Conservation (phyloP, 2,113 vertebrate genomes). For the Nothoprocta perdicaria region DNA sequence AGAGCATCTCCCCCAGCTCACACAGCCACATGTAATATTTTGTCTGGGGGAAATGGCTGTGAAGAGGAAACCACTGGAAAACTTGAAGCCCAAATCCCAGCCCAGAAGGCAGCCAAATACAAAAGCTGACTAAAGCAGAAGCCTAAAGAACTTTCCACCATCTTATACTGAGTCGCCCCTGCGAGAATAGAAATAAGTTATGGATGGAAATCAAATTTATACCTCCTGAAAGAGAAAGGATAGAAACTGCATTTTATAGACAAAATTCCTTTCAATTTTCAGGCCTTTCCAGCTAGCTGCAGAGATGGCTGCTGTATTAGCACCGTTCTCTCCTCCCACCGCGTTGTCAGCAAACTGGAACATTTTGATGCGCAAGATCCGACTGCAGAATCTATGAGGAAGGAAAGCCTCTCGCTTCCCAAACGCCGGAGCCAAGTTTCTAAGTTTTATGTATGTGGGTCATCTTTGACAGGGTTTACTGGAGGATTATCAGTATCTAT, state of each 20-base stretch:
- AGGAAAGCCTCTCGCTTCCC: not conserved
- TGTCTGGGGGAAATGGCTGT: not conserved
- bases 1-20: not conserved
- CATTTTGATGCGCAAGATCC: not conserved
- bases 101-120: not conserved
- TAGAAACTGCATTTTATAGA: fast-evolving
- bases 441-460: not conserved
- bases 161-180: not conserved
- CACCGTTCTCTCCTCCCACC: not conserved
- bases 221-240: not conserved
- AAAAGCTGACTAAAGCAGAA: not conserved
- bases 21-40: not conserved
- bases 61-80: constrained; percentile 4
- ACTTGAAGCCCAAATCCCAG: not conserved
- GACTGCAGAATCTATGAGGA: not conserved
- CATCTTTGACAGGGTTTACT: not conserved
- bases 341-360: not conserved
- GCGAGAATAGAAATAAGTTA: not conserved
- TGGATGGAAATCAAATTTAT: fast-evolving
- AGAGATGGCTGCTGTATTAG: fast-evolving
- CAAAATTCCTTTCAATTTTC: not conserved
- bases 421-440: not conserved
- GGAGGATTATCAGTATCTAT: not conserved
- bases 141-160: not conserved
- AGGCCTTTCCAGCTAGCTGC: constrained; percentile 21